phyloP scores from a whole-genome alignment of 2,797 vertebrate species.

The Labeo calbasu region DNA sequence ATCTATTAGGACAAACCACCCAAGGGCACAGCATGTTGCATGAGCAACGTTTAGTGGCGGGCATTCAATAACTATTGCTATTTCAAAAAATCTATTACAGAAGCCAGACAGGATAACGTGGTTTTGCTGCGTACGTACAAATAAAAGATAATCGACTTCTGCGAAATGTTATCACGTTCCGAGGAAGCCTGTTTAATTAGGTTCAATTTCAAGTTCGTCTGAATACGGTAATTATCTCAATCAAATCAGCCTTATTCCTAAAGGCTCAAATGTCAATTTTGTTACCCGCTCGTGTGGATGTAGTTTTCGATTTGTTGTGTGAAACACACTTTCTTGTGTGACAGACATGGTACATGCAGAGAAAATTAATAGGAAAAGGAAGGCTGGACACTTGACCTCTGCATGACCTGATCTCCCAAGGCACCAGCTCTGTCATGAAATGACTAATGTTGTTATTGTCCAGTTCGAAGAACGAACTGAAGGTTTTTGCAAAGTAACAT shows the following conservation, averaged over 20 bases:
- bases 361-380: slow-evolving; percentile 40
- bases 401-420: slow-evolving; percentile 36
- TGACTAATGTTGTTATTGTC: slow-evolving; percentile 44
- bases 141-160: not conserved
- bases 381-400: slow-evolving; percentile 44
- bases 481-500: slow-evolving; percentile 7
- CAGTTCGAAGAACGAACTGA: slow-evolving; percentile 7
- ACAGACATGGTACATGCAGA: not conserved
- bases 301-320: slow-evolving; percentile 5
- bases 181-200: slow-evolving; percentile 20
- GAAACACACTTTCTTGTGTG: not conserved
- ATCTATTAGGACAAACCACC: not conserved
- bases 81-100: not conserved
- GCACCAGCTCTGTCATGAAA: slow-evolving; percentile 32
- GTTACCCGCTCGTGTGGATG: not conserved
- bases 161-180: slow-evolving; percentile 12
- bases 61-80: not conserved
- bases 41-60: not conserved
- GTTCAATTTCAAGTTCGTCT: not conserved
- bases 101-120: not conserved
- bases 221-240: not conserved
- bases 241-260: slow-evolving; percentile 8
- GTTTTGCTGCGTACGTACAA: not conserved
- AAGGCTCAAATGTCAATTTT: slow-evolving; percentile 13
- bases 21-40: not conserved